phyloP scores from a whole-genome alignment of 1,140 invertebrate species.

The Scaptodrosophila lebanonensis region DNA sequence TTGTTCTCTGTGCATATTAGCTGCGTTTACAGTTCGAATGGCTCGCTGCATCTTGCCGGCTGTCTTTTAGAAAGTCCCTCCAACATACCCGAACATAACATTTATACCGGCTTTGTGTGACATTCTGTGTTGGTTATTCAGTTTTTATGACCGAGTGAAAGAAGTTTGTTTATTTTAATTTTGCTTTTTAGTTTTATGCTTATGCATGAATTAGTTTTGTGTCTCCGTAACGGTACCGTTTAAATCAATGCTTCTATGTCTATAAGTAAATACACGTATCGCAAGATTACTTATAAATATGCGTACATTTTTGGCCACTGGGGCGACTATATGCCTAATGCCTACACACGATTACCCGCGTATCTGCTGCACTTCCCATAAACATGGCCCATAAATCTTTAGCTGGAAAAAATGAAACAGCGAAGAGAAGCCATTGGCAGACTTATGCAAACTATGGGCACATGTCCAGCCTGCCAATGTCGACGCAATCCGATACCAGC shows the following conservation, averaged over 20 bases:
- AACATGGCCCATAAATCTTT: slow-evolving; percentile 66
- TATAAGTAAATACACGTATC: slow-evolving; percentile 22
- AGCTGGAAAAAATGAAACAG: slow-evolving; percentile 52
- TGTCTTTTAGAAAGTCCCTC: slow-evolving; percentile 56
- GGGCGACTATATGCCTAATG: slow-evolving; percentile 8
- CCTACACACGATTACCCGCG: slow-evolving; percentile 59
- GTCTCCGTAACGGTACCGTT: slow-evolving; percentile 42
- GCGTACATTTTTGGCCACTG: background rate
- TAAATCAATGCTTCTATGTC: slow-evolving; percentile 21
- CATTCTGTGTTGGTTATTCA: slow-evolving; percentile 23
- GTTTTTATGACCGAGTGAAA: slow-evolving; percentile 37
- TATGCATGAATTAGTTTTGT: slow-evolving; percentile 43
- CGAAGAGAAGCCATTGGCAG: slow-evolving; percentile 22
- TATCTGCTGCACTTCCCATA: slow-evolving; percentile 48
- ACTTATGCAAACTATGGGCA: slow-evolving; percentile 62
- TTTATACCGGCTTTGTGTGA: background rate
- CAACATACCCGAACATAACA: slow-evolving; percentile 3
- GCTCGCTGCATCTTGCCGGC: slow-evolving; percentile 1
- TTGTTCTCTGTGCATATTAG: slow-evolving; percentile 50
- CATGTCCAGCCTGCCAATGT: slow-evolving; percentile 37
- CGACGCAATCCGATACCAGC: slow-evolving; percentile 27
- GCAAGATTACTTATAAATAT: slow-evolving; percentile 23
- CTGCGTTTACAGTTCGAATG: slow-evolving; percentile 61
- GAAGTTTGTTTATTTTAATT: background rate
- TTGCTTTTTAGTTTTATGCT: background rate